phyloP scores from a whole-genome alignment of 1,140 invertebrate genomes.

The Drosophila athabasca region DNA sequence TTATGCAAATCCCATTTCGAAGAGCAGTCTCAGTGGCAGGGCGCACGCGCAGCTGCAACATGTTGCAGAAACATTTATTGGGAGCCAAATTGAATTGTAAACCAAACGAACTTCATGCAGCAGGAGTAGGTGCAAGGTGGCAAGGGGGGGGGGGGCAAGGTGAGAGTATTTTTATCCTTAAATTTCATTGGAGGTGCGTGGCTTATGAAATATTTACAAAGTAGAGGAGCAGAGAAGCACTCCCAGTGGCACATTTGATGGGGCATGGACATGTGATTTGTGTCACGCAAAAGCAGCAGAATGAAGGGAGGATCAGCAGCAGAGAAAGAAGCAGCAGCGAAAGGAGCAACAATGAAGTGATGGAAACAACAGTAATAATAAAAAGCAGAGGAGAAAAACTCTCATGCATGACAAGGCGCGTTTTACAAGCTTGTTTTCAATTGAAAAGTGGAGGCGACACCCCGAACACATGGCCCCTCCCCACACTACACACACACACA shows the following conservation, averaged over 20 bases:
- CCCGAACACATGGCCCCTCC: not conserved
- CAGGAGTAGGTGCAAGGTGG: not conserved
- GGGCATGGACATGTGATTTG: constrained; percentile 55
- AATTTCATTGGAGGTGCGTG: constrained; percentile 59
- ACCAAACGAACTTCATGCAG: not conserved
- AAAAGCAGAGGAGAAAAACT: constrained; percentile 46
- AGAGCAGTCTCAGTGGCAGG: not conserved
- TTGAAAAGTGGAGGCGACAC: constrained; percentile 56
- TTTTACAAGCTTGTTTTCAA: constrained; percentile 73
- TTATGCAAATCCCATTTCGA: constrained; percentile 59
- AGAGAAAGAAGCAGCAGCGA: constrained; percentile 2
- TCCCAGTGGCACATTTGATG: too few species aligned
- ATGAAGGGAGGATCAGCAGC: not conserved
- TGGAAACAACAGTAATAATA: constrained; percentile 40
- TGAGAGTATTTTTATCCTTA: constrained; percentile 24
- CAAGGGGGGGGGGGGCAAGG: not conserved
- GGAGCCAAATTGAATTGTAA: constrained; percentile 68
- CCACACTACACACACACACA: not conserved
- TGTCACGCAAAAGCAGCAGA: constrained; percentile 53
- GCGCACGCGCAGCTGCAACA: constrained; percentile 68
- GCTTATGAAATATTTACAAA: constrained; percentile 69
- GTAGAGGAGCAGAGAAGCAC: not conserved
- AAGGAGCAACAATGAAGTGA: constrained; percentile 42
- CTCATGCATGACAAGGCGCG: constrained; percentile 73
- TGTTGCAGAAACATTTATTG: constrained; percentile 78